Conservation (phyloP, 2,113 vertebrate species). For the Amphilophus citrinellus region DNA sequence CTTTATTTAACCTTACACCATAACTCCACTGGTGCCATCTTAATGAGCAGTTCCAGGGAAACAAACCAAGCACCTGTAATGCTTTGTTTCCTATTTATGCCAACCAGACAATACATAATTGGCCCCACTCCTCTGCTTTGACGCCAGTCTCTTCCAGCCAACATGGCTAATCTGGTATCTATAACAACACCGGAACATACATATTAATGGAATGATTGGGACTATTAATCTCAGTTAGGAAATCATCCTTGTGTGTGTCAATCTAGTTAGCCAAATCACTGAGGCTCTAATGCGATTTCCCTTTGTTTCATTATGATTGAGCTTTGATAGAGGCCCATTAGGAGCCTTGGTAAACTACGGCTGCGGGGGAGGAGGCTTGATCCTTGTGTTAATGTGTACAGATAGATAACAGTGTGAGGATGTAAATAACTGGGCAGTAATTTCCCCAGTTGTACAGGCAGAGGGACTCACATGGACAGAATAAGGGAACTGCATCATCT, state of each 20-base stretch:
- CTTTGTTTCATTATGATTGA: constrained; percentile 79
- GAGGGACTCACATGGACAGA: constrained; percentile 9
- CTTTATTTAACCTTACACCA: constrained; percentile 45
- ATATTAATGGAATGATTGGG: constrained; percentile 71
- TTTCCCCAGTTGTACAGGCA: constrained; percentile 13
- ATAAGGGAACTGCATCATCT: constrained; percentile 10
- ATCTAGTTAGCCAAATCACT: constrained; percentile 70
- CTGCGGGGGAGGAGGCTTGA: constrained; percentile 76
- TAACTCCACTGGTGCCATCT: constrained; percentile 19
- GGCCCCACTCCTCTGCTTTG: constrained; percentile 72
- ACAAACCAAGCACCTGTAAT: constrained; percentile 33
- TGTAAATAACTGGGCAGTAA: constrained; percentile 68
- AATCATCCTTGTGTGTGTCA: constrained; percentile 69
- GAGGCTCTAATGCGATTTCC: constrained; percentile 72
- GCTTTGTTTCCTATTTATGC: constrained; percentile 36
- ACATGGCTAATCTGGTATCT: constrained; percentile 68
- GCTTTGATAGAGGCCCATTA: constrained; percentile 77
- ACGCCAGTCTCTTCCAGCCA: constrained; percentile 39
- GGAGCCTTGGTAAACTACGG: constrained; percentile 63
- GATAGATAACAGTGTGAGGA: constrained; percentile 64
- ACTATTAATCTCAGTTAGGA: constrained; percentile 73
- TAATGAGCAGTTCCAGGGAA: constrained; percentile 28
- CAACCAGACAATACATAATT: not conserved
- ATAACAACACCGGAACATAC: constrained; percentile 68
- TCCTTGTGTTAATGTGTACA: constrained; percentile 73